Evolutionary conservation across 1,140 invertebrate species (phyloP).

Genomic region (Prorops nasuta): DNA sequence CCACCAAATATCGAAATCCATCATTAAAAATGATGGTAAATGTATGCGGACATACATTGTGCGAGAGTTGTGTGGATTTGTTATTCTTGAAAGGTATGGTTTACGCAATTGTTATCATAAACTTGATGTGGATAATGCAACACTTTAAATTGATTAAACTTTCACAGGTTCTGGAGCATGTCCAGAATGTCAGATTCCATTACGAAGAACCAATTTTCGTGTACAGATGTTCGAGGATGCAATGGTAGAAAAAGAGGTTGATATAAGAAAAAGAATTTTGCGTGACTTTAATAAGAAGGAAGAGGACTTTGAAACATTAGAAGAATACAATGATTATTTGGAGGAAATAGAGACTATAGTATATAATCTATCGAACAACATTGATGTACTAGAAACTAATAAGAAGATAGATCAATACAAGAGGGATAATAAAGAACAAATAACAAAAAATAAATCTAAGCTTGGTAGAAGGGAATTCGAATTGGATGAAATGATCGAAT

Average conservation of each 20-base stretch:
- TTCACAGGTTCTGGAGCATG: slow-evolving; percentile 83
- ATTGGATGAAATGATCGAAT: slow-evolving; percentile 83
- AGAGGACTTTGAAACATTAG: slow-evolving; percentile 78
- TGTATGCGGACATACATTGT: slow-evolving; percentile 95
- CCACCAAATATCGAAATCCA: slow-evolving; percentile 97
- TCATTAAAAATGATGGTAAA: slow-evolving; percentile 97
- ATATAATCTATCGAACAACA: slow-evolving; percentile 88
- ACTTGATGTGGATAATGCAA: slow-evolving; percentile 1
- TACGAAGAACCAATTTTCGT: slow-evolving; percentile 88
- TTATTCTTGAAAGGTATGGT: slow-evolving; percentile 86
- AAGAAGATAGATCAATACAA: slow-evolving; percentile 93
- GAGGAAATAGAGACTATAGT: slow-evolving; percentile 90
- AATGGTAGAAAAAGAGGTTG: slow-evolving; percentile 95
- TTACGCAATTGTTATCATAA: slow-evolving; percentile 2
- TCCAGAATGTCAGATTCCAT: slow-evolving; percentile 84
- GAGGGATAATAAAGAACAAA: slow-evolving; percentile 87
- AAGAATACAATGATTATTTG: slow-evolving; percentile 91
- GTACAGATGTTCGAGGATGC: slow-evolving; percentile 96
- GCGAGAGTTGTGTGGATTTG: slow-evolving; percentile 95
- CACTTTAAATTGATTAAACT: slow-evolving; percentile 14
- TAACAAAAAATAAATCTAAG: slow-evolving; percentile 82
- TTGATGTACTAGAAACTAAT: slow-evolving; percentile 87
- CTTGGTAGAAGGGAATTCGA: slow-evolving; percentile 74
- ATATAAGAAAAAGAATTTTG: slow-evolving; percentile 86
- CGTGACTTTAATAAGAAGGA: slow-evolving; percentile 91